Evolutionary conservation across 1,140 invertebrate genomes (phyloP), one percentile per base, ranked within the genome.

Genomic region (Pogonomyrmex barbatus): DNA sequence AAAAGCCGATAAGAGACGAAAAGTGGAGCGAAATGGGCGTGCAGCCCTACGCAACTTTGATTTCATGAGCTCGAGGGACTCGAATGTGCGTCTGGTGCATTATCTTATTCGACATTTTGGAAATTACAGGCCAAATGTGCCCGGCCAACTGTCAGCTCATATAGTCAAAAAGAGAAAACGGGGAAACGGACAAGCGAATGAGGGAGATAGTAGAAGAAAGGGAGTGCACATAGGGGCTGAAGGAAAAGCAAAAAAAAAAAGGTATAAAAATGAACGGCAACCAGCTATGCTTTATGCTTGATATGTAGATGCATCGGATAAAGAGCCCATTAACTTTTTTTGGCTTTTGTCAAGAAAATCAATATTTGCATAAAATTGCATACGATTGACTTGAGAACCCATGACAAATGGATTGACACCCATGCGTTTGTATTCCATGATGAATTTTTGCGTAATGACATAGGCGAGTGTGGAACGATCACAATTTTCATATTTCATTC

Each of bases 361-460:
- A 92, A 92, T 93, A 94, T 95, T 95, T 94, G 94, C 94, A 94
- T 94, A 91, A 87, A 91, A 88, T 88, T 76, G 24, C 24, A 24
- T 24, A 77, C 86, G 77, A 68, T 10, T 56, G 56, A 82, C n/a
- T 89, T 88, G 87, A 94, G 93, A 85, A 92, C 68, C 93, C 91
- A 90, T 93, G 88, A 94, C 93, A 90, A 94, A 95, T 93, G 89
- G 87, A 88, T 87, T 39, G 47, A 79, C 36, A 5, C 73, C 60
- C 60, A 70, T 62, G 36, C 84, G 84, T 87, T 90, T 88, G 82
- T 67, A 71, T 81, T 88, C 90, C 73, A 93, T 88, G 87, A 90
- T 24, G 24, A 24, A 24, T 92, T 89, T 91, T 90, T 86, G 90
- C 39, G 5, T 14, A 45, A 81, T 50, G 60, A 36, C 4, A n/a